Evolutionary conservation across 23 tunicate species (phyloP), one percentile per base, ranked within the genome.

Genomic region (Ascidia mentula): DNA sequence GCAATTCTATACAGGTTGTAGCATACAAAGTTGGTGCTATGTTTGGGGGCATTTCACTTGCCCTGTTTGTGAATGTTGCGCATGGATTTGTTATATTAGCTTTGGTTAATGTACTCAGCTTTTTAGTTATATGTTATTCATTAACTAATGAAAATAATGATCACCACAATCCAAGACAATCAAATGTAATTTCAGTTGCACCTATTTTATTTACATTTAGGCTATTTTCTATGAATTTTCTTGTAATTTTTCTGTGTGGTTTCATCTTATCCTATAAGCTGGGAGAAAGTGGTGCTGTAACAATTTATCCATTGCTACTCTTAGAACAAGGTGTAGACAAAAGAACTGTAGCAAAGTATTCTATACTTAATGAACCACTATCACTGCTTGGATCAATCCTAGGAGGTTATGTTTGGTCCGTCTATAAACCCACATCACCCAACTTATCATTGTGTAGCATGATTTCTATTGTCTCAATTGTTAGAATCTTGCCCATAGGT

Each of bases 1-100:
- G 82, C 33, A 85, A 85, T 78, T 13, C 81, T 71, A 40, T 85
- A 34, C 89, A 85, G 70, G 71, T 85, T 70, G 78, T 85, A n/a
- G 75, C 82, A 13, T 85, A 69, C 31, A 85, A 85, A 71, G 79
- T 69, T 85, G 89, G 89, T 33, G 82, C 89, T 4, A 75, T 71
- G 33, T 85, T 69, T 71, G 73, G 89, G 42, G 89, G 72, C 33
- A n/a, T 69, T 18, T 18, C 69, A 5, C 42, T 85, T 46, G 22
- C 34, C 1, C 13, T 53, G 13, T 53, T 53, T 53, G 7, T 53
- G 28, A 53, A 53, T 9, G 24, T 53, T 53, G 12, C 65, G 1
- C 2, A 5, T 5, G 65, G 65, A 15, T 71, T 30, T 81, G 24
- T 70, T 71, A 69, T 9, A 1, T 20, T 53, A 20, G 65, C 65